Conservation (phyloP, 2,113 vertebrate genomes). For the Tringa solitaria region DNA sequence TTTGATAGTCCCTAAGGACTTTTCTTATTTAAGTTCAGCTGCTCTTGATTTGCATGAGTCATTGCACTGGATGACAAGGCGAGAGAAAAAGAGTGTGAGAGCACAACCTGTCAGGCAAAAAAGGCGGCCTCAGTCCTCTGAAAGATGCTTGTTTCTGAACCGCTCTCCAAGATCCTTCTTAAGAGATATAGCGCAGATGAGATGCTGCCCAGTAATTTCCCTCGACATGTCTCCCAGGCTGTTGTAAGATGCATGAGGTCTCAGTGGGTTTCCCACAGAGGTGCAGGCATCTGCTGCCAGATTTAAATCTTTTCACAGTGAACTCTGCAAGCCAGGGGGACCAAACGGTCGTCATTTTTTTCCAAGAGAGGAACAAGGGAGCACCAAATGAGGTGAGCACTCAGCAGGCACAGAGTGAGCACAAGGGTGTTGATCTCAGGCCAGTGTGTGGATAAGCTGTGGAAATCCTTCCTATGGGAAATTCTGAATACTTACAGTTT, state of each 20-base stretch:
- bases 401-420: neutral
- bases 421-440: neutral
- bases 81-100: constrained; percentile 11
- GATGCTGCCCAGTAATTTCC: neutral
- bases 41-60: constrained; percentile 53
- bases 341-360: neutral
- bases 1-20: constrained; percentile 40
- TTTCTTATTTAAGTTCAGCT: constrained; percentile 19
- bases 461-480: neutral
- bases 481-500: neutral
- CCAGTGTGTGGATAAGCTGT: neutral
- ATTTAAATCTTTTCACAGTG: neutral
- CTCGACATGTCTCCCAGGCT: neutral
- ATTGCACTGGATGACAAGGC: neutral
- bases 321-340: neutral
- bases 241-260: neutral
- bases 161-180: neutral
- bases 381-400: neutral
- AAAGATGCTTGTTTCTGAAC: neutral
- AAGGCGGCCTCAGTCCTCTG: neutral
- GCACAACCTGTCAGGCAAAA: neutral
- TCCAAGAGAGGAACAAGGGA: neutral
- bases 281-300: neutral
- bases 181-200: neutral
- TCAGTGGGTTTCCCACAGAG: neutral